These are phyloP conservation scores for Nebria brevicollis DNA, from an alignment of 2,888 invertebrate genomes.

Conservation along the genomic window DNA sequence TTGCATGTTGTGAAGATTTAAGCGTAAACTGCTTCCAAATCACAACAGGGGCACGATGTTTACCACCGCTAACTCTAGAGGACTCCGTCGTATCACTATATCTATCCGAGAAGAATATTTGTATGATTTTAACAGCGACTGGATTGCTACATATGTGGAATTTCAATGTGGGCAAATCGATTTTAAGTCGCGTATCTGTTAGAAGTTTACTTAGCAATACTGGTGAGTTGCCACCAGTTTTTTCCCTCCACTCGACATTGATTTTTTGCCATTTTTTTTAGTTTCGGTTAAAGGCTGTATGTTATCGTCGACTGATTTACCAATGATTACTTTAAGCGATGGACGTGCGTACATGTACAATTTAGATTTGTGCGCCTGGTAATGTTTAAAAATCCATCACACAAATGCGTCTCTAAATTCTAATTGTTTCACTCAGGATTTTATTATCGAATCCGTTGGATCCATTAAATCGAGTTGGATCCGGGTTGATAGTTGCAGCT, in stretches of 20 bases:
- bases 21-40: constrained; percentile 73
- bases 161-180: constrained; percentile 64
- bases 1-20: constrained; percentile 75
- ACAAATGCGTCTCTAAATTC: neutral
- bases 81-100: constrained; percentile 70
- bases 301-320: constrained; percentile 73
- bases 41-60: constrained; percentile 62
- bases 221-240: constrained; percentile 58
- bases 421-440: constrained; percentile 61
- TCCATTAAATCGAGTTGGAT: constrained; percentile 65
- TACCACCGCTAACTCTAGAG: constrained; percentile 68
- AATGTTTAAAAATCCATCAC: constrained; percentile 58
- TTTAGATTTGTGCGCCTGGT: constrained; percentile 80
- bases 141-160: constrained; percentile 71
- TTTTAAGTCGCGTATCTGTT: constrained; percentile 69
- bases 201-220: constrained; percentile 69
- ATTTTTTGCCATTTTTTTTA: constrained; percentile 51
- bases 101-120: constrained; percentile 62
- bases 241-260: neutral
- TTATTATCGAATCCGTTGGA: constrained; percentile 66
- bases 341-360: constrained; percentile 88
- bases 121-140: constrained; percentile 68
- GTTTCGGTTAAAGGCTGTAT: constrained; percentile 69
- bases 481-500: constrained; percentile 60
- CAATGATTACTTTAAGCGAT: constrained; percentile 84